phyloP scores from a whole-genome alignment of 1,140 invertebrate species.

The Rhyzopertha dominica region DNA sequence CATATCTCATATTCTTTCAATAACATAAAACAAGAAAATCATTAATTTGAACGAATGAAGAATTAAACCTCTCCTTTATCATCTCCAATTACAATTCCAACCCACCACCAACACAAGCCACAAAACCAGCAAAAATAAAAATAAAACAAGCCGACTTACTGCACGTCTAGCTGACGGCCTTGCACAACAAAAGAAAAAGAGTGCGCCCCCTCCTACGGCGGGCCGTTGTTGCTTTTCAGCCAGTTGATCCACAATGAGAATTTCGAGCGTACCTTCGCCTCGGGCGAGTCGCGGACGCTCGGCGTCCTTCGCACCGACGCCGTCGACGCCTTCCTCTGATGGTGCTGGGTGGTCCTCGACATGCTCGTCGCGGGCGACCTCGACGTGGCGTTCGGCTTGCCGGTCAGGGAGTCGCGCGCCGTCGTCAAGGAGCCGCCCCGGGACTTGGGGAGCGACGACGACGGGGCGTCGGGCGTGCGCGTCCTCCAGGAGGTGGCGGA shows the following conservation, averaged over 20 bases:
- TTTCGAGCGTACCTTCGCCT: slow-evolving; percentile 59
- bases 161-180: too few species aligned
- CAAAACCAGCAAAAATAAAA: slow-evolving; percentile 33
- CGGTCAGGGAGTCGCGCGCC: slow-evolving; percentile 56
- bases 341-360: too few species aligned
- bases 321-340: slow-evolving; percentile 21
- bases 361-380: slow-evolving; percentile 20
- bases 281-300: slow-evolving; percentile 24
- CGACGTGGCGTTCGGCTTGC: slow-evolving; percentile 49
- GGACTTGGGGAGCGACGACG: slow-evolving; percentile 40
- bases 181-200: too few species aligned
- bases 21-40: too few species aligned
- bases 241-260: slow-evolving; percentile 63
- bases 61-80: too few species aligned
- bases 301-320: slow-evolving; percentile 26
- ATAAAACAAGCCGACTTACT: slow-evolving; percentile 43
- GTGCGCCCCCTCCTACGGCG: slow-evolving; percentile 31
- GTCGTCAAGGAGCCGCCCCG: slow-evolving; percentile 45
- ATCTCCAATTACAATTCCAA: too few species aligned
- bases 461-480: slow-evolving; percentile 34
- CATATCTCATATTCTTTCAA: too few species aligned
- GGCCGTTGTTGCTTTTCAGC: slow-evolving; percentile 52
- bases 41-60: too few species aligned
- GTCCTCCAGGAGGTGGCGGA: slow-evolving; percentile 49
- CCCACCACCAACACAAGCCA: too few species aligned